Base-by-base conservation (phyloP, 2,888 invertebrate species). In the Agrilus mali region DNA sequence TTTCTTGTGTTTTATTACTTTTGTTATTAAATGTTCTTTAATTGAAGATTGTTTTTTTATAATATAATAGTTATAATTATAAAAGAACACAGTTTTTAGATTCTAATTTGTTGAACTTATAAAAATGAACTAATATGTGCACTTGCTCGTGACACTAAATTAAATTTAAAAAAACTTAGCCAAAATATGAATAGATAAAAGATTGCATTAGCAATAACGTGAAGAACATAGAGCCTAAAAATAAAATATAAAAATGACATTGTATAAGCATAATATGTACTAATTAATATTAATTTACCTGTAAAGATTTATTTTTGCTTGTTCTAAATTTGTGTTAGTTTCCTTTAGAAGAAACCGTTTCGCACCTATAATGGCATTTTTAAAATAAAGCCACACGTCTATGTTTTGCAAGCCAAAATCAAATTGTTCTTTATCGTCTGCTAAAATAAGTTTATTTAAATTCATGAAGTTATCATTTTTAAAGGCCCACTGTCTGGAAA, bases 401-500 rank as follows among this genome's bases (percentile, higher is more conserved):
- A 79, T 55, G 13, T 67, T 58, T 7, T 72, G 69, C 10, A 78
- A 60, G 6, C 77, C 71, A 52, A 74, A 83, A 44, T 72, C 73
- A 56, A 84, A 87, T 2, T 67, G 60, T 13, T 72, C 60, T 14
- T 52, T 47, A 46, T 80, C 82, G 13, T 62, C 57, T 0, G 64
- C 60, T 38, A 72, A 67, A 33, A 82, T 55, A 1, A 61, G 56
- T 0, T 69, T 60, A 32, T 77, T 68, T n/a, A 84, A 65, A 1
- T 57, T 58, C 4, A 73, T 50, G 41, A 78, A 68, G 52, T 82
- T 82, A 0, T 70, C 59, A 51, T 85, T 86, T 38, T 67, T 62
- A 55, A 90, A 89, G 0, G 67, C 67, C 93, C 93, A 95, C 50
- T 84, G 75, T 54, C 83, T 78, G 1, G 71, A 73, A 1, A 83